Evolutionary conservation across 1,140 invertebrate species (phyloP), one percentile per base, ranked within the genome.

Genomic region (Melanaphis sacchari): DNA sequence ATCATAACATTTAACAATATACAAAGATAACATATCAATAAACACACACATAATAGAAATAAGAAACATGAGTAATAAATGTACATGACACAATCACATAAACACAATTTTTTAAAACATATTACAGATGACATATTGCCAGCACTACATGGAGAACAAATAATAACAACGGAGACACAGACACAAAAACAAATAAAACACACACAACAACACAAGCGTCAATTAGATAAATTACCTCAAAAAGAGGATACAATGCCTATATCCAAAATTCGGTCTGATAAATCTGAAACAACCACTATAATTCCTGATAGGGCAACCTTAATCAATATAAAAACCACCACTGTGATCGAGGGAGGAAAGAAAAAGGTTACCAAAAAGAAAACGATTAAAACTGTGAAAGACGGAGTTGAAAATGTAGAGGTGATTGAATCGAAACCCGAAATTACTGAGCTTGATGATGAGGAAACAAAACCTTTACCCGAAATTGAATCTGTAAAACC

Each of bases 21-120:
- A 4, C 22, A 49, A 90, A 89, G 0, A 82, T 87, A n/a, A 43
- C 0, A 31, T 5, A 87, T 21, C 22, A 43, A 93, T 90, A 43
- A 95, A 95, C 9, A 95, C 22, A 38, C 36, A 40, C 0, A 96
- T 94, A 95, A 95, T 81, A 94, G 94, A 52, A 94, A 95, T 15
- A 95, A 95, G 24, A 95, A 95, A 94, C 95, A 40, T 46, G 46
- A 11, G 40, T 11, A 36, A 54, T 26, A 90, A 15, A 54, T 36
- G 0, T 21, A 88, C 21, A 41, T 5, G 22, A 81, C 95, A 94
- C 95, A 95, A 54, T 21, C 93, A 93, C 81, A 94, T 94, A 90
- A 87, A 93, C 43, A 93, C 90, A 91, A 1, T 46, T 81, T 91
- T 81, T 91, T 81, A 22, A 84, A 66, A 93, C 21, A 89, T 31